Percentiles rank a stretch among this genome's conserved stretches.
Conservation (phyloP, 2,797 vertebrate genomes). For the Hephaestus fuliginosus region DNA sequence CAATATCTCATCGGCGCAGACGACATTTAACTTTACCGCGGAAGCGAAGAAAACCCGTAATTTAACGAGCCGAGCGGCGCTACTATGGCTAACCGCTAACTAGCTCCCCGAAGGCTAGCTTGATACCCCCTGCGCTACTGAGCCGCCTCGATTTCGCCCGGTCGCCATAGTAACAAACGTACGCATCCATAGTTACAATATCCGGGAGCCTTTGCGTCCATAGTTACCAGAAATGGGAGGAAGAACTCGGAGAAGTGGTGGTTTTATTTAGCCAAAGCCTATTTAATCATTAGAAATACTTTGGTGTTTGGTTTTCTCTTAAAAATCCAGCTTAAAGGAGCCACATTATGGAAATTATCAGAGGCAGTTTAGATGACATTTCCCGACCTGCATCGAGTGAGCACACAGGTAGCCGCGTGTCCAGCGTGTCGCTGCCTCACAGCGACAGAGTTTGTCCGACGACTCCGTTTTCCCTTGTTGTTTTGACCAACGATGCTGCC, state of each 20-base stretch:
- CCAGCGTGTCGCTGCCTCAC: conserved; percentile 75
- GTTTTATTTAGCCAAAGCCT: neutral
- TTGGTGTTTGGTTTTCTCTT: neutral
- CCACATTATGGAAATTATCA: conserved; percentile 86
- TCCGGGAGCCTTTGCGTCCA: conserved; percentile 69
- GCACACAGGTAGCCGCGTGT: conserved; percentile 75
- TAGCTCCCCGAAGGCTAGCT: conserved; percentile 57
- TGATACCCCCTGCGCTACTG: conserved; percentile 54
- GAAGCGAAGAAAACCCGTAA: neutral
- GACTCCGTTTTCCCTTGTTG: conserved; percentile 76
- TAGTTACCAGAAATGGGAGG: conserved; percentile 64
- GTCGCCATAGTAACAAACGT: conserved; percentile 69
- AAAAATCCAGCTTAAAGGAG: neutral
- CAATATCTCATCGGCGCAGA: neutral
- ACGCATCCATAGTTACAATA: conserved; percentile 71
- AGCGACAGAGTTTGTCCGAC: conserved; percentile 64
- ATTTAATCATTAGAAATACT: neutral
- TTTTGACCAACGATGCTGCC: conserved; percentile 82
- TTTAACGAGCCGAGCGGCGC: conserved; percentile 16
- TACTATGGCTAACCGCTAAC: conserved; percentile 57
- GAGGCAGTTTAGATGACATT: conserved; percentile 87
- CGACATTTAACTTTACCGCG: neutral
- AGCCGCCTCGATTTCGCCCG: conserved; percentile 45
- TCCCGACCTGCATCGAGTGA: conserved; percentile 85
- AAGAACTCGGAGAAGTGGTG: neutral